Evolutionary conservation across 2,797 vertebrate genomes (phyloP).

Genomic region (Sternarchorhynchus goeldii): DNA sequence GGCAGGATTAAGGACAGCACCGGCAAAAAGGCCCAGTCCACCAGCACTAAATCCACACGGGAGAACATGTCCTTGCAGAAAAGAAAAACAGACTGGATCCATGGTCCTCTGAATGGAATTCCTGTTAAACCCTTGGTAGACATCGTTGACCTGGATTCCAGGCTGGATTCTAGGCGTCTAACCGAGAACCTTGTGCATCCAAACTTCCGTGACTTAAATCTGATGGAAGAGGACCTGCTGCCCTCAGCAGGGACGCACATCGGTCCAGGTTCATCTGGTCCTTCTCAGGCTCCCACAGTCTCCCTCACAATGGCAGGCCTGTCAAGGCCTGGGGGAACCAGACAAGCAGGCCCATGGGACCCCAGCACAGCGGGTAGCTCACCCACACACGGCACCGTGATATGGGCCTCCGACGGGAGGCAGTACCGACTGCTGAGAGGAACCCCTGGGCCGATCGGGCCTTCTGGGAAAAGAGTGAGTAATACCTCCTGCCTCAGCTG

Average conservation of each 20-base stretch:
- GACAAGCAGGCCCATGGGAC: neutral
- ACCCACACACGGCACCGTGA: slow-evolving; percentile 49
- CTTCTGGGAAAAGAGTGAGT: slow-evolving; percentile 74
- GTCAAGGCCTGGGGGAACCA: neutral
- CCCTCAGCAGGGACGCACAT: slow-evolving; percentile 19
- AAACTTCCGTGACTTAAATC: slow-evolving; percentile 31
- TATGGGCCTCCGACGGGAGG: slow-evolving; percentile 40
- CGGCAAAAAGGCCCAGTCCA: slow-evolving; percentile 51
- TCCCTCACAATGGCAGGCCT: slow-evolving; percentile 5
- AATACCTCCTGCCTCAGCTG: neutral
- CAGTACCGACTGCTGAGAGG: slow-evolving; percentile 62
- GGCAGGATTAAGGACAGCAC: rapidly evolving
- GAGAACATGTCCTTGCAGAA: slow-evolving; percentile 60
- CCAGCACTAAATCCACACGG: neutral
- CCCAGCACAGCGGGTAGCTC: neutral
- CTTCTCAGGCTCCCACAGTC: neutral
- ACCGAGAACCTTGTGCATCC: slow-evolving; percentile 31
- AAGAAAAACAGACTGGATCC: slow-evolving; percentile 12
- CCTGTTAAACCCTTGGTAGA: slow-evolving; percentile 30
- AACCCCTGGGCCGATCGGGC: slow-evolving; percentile 66
- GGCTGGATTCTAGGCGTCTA: slow-evolving; percentile 18
- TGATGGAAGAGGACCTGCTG: slow-evolving; percentile 54
- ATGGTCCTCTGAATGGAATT: neutral
- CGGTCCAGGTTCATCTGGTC: neutral
- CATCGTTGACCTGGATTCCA: slow-evolving; percentile 42